phyloP scores from a whole-genome alignment of 2,797 vertebrate genomes.

The Muraenolepis orangiensis region DNA sequence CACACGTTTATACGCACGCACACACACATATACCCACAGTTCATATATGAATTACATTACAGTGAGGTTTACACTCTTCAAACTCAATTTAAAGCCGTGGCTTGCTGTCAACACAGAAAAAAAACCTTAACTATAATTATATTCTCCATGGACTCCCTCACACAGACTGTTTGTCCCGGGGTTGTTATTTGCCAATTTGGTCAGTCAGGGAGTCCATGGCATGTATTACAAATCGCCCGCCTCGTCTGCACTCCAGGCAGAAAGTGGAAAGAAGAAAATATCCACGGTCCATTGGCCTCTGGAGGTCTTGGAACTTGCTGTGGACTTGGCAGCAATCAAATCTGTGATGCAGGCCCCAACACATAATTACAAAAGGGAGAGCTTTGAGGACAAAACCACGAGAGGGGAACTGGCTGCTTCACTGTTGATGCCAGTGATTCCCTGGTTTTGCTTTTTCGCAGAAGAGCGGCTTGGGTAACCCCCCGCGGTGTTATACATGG shows the following conservation, averaged over 20 bases:
- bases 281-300: not conserved
- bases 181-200: not conserved
- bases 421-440: not conserved
- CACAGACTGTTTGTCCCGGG: not conserved
- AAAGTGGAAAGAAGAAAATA: conserved; percentile 7
- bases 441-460: not conserved
- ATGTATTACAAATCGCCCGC: not conserved
- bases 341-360: conserved; percentile 1
- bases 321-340: conserved; percentile 4
- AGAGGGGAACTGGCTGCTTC: conserved; percentile 1
- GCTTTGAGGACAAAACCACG: not conserved
- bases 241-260: not conserved
- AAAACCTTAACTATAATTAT: not conserved
- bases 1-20: conserved; percentile 1
- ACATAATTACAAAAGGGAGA: not conserved
- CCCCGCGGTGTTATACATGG: not conserved
- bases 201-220: not conserved
- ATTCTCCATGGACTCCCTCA: not conserved
- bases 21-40: not conserved
- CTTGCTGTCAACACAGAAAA: not conserved
- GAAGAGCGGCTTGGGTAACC: not conserved
- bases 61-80: not conserved
- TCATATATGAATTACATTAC: not conserved
- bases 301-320: not conserved
- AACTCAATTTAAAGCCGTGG: not conserved